Evolutionary conservation across 1,140 invertebrate genomes (phyloP).

Genomic region (Dryas iulia): DNA sequence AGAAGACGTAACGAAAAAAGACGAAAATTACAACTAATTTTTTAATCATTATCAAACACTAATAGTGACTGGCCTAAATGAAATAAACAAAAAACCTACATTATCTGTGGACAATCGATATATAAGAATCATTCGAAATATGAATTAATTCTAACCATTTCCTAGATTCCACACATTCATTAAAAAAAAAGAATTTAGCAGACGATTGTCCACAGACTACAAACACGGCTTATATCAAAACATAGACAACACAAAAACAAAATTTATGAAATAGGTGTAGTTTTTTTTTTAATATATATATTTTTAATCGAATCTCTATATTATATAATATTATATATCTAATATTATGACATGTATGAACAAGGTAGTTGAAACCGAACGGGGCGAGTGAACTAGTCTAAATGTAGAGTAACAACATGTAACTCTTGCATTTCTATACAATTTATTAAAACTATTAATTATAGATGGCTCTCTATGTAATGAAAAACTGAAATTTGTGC

Average conservation of each 20-base stretch:
- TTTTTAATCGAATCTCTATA: conserved; percentile 54
- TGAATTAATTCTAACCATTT: not conserved
- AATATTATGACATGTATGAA: conserved; percentile 72
- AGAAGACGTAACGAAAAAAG: conserved; percentile 3
- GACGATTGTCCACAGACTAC: conserved; percentile 30
- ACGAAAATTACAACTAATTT: conserved; percentile 23
- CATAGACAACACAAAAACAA: conserved; percentile 43
- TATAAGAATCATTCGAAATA: not conserved
- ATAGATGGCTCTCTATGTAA: conserved; percentile 10
- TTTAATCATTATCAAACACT: conserved; percentile 29
- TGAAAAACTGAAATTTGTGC: conserved; percentile 39
- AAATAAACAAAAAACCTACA: conserved; percentile 16
- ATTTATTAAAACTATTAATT: conserved; percentile 39
- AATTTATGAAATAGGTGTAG: conserved; percentile 32
- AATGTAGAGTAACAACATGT: not conserved
- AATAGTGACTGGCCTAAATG: conserved; percentile 28
- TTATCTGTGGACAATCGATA: conserved; percentile 17
- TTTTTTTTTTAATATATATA: conserved; percentile 45
- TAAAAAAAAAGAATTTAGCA: not conserved
- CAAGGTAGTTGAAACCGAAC: conserved; percentile 58
- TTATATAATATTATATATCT: conserved; percentile 62
- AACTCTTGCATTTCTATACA: conserved; percentile 46
- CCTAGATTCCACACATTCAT: not conserved
- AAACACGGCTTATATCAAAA: conserved; percentile 27
- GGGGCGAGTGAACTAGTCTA: conserved; percentile 4